phyloP scores from a whole-genome alignment of 2,797 vertebrate genomes.

The Prunella strophiata region DNA sequence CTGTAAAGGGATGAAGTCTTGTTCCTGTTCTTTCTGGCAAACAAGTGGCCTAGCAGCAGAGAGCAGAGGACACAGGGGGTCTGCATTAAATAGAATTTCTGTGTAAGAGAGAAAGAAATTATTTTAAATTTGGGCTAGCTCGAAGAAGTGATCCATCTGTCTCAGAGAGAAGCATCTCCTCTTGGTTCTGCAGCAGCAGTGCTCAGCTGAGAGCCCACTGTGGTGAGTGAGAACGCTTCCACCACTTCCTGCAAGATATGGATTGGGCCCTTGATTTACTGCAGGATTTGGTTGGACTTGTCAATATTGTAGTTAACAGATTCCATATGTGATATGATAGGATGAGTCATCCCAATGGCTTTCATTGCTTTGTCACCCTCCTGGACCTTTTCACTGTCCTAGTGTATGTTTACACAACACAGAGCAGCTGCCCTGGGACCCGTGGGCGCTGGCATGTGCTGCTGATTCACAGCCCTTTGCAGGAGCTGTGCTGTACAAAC shows the following conservation, averaged over 20 bases:
- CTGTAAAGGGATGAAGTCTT: background rate
- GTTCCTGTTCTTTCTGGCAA: background rate
- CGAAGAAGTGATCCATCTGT: background rate
- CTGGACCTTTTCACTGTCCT: background rate
- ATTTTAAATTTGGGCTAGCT: background rate
- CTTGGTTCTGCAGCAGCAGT: background rate
- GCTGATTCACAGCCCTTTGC: background rate
- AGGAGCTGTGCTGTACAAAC: background rate
- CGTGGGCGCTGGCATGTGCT: rapidly evolving
- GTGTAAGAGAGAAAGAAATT: background rate
- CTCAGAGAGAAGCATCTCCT: background rate
- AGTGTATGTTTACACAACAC: background rate
- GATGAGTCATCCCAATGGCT: background rate
- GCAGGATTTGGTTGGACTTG: background rate
- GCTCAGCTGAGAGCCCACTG: background rate
- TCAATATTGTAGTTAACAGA: background rate
- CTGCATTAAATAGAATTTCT: background rate
- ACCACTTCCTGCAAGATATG: background rate
- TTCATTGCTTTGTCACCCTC: background rate
- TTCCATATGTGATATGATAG: background rate
- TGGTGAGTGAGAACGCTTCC: background rate
- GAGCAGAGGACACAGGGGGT: background rate
- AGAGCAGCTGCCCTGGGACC: background rate
- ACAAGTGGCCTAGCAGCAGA: background rate
- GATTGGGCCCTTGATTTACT: background rate